Conservation (phyloP, 2,113 vertebrate species). For the Fregetta grallaria region DNA sequence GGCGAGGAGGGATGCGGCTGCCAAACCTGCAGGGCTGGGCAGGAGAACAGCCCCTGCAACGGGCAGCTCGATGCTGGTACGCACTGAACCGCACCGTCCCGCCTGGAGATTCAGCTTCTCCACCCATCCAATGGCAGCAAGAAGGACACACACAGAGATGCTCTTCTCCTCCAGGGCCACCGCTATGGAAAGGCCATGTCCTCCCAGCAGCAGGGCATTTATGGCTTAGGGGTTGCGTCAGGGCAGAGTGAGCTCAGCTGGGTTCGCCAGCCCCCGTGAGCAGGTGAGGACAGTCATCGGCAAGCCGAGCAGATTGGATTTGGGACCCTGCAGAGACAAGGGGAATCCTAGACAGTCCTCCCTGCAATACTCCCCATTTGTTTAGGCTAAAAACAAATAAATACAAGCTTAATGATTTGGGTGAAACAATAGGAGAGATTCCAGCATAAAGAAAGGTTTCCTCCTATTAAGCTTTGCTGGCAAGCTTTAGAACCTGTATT, state of each 20-base stretch:
- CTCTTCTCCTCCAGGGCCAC: not conserved
- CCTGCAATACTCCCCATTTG: not conserved
- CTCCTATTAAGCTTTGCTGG: slow-evolving; percentile 25
- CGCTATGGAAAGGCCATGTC: not conserved
- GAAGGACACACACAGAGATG: not conserved
- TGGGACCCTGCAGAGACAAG: not conserved
- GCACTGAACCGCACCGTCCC: fast-evolving
- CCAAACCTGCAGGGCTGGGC: not conserved
- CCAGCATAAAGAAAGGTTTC: not conserved
- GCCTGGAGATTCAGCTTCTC: not conserved
- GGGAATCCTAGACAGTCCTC: not conserved
- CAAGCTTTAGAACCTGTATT: slow-evolving; percentile 28
- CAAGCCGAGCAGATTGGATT: not conserved
- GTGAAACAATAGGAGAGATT: not conserved
- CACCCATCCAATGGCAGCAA: not conserved
- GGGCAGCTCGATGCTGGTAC: not conserved
- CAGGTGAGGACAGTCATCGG: not conserved
- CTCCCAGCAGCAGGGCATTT: not conserved
- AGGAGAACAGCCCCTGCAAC: not conserved
- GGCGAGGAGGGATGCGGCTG: not conserved
- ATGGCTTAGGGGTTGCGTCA: not conserved
- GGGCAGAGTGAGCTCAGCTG: not conserved
- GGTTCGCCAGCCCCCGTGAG: not conserved
- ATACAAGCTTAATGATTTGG: not conserved
- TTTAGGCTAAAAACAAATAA: not conserved